These are phyloP conservation scores for Lophotis ruficrista DNA, from an alignment of 2,113 vertebrate genomes.

Conservation along the genomic window DNA sequence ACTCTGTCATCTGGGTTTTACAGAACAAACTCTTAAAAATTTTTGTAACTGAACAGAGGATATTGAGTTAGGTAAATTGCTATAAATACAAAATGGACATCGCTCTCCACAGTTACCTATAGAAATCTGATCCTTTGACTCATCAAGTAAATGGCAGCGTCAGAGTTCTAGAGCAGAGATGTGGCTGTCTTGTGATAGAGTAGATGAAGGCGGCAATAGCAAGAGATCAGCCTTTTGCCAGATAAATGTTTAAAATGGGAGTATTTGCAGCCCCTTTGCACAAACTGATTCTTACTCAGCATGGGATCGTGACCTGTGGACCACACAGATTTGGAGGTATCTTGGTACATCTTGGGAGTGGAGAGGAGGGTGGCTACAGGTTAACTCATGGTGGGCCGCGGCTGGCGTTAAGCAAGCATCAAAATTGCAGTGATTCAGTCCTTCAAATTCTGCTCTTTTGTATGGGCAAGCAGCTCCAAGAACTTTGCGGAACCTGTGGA, in stretches of 20 bases:
- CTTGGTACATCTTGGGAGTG: background rate
- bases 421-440: background rate
- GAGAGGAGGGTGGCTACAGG: background rate
- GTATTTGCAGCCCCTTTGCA: background rate
- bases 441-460: background rate
- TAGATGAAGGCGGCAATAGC: background rate
- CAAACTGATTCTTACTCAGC: background rate
- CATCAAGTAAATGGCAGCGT: background rate
- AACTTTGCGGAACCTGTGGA: background rate
- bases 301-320: background rate
- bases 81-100: background rate
- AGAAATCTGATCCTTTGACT: background rate
- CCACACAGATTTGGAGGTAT: no score
- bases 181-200: background rate
- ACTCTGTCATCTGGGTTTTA: background rate
- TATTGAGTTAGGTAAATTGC: background rate
- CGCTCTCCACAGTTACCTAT: background rate
- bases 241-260: background rate
- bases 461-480: background rate
- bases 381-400: background rate
- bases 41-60: background rate
- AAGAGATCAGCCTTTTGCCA: background rate
- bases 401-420: background rate
- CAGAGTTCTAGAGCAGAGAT: background rate
- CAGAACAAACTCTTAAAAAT: background rate